phyloP scores from a whole-genome alignment of 2,113 vertebrate species.

The Rhinolophus sinicus region DNA sequence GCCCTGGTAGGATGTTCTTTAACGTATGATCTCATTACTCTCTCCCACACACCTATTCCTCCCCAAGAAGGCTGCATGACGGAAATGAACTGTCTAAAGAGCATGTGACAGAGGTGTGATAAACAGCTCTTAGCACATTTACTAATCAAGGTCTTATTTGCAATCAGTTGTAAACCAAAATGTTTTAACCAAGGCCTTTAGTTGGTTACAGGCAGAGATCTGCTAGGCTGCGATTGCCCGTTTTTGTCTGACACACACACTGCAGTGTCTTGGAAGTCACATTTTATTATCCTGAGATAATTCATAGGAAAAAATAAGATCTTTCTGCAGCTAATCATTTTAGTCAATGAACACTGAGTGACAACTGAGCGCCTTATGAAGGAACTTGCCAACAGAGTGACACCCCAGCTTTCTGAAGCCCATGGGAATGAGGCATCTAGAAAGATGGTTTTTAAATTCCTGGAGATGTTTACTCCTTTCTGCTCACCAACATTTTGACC shows the following conservation, averaged over 20 bases:
- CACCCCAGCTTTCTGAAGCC: background rate
- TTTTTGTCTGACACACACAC: background rate
- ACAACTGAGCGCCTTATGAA: background rate
- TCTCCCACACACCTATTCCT: background rate
- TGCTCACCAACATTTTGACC: background rate
- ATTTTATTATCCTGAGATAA: conserved; percentile 20
- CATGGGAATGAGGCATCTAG: background rate
- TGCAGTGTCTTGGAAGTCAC: background rate
- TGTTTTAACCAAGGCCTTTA: background rate
- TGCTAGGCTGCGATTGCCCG: background rate
- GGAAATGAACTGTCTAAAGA: background rate
- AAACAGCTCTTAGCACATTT: conserved; percentile 5
- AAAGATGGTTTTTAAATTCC: background rate
- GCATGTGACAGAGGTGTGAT: background rate
- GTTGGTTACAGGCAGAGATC: background rate
- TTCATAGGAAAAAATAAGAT: background rate
- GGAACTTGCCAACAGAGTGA: background rate
- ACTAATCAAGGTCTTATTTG: background rate
- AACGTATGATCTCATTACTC: background rate
- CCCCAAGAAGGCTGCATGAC: background rate
- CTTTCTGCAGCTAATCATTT: conserved; percentile 15
- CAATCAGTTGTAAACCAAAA: background rate
- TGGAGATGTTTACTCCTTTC: background rate
- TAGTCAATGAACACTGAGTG: background rate
- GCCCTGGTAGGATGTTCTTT: background rate